phyloP scores from a whole-genome alignment of 2,797 vertebrate genomes.

The Chelon labrosus region DNA sequence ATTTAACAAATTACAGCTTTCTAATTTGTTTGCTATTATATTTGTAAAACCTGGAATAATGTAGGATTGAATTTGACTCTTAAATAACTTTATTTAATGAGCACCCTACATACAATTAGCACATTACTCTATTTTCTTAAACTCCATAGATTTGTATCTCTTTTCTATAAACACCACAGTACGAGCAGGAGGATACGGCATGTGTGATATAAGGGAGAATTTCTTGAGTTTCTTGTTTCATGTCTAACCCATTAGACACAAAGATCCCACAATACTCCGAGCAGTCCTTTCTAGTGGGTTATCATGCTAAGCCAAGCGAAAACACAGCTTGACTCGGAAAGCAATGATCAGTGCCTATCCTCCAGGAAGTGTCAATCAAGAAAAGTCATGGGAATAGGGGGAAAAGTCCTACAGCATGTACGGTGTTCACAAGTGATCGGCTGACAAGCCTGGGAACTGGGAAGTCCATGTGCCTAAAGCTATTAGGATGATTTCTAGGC shows the following conservation, averaged over 20 bases:
- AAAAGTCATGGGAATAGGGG: conserved; percentile 34
- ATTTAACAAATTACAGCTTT: too few relatives aligned
- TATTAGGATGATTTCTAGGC: conserved; percentile 4
- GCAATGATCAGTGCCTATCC: conserved; percentile 21
- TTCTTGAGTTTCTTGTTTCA: conserved; percentile 19
- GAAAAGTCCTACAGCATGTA: conserved; percentile 19
- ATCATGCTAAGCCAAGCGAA: conserved; percentile 32
- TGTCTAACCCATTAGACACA: conserved; percentile 33
- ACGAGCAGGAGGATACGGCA: conserved; percentile 11
- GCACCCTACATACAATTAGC: too few relatives aligned
- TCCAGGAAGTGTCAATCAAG: conserved; percentile 47
- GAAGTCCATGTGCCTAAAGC: conserved; percentile 38
- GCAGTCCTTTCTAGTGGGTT: conserved; percentile 25
- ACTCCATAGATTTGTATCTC: background rate
- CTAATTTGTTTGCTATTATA: too few relatives aligned
- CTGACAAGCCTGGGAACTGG: conserved; percentile 38
- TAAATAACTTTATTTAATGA: too few relatives aligned
- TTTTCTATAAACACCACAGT: background rate
- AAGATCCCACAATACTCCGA: background rate
- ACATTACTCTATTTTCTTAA: background rate
- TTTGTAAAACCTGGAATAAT: too few relatives aligned
- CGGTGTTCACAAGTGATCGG: conserved; percentile 41
- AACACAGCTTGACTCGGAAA: conserved; percentile 45
- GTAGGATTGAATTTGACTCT: too few relatives aligned
- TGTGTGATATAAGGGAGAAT: background rate